Base-by-base conservation (phyloP, 1,140 invertebrate genomes). In the Thrips palmi region DNA sequence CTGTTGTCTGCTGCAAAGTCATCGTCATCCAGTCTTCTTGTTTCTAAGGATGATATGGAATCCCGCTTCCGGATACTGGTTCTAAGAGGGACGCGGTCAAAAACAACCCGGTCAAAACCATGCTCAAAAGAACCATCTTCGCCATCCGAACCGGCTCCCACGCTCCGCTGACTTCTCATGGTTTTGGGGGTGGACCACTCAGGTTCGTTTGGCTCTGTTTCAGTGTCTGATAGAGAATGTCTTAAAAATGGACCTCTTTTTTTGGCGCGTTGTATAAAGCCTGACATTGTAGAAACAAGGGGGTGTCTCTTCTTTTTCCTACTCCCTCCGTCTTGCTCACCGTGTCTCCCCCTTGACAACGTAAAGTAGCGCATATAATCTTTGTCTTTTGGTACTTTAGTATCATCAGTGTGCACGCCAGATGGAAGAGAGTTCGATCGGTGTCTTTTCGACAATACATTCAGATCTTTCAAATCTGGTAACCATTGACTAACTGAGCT, bases 391-490 rank as follows among this genome's bases (percentile, higher is more conserved):
- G 39, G 35, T 22, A 39, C 25, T 1, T 67, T 64, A 2, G 67
- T 47, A 48, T 70, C 66, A 45, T 71, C 62, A 34, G 62, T 60
- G 41, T 71, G 64, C n/a, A 73, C 69, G 32, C 70, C 70, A 12
- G 71, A 63, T 1, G 82, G 80, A 41, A 87, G 61, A 0, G 81
- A 85, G 49, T 82, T 73, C 19, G 81, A 86, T 47, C 82, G 63
- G 55, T 75, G 70, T 42, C 80, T 63, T 55, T 77, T 82, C 5
- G 70, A 66, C 29, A 86, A 56, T 56, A n/a, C n/a, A n/a, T n/a
- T n/a, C n/a, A n/a, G n/a, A n/a, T n/a, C n/a, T n/a, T 82, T 77
- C 42, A 86, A 60, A 52, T 84, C 80, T 0, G 81, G 81, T 21
- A 88, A 55, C 70, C 82, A 80, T 49, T 72, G 74, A 49, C 70